These are phyloP conservation scores for Drosophila kepulauana DNA, from an alignment of 1,140 invertebrate species.

Conservation along the genomic window DNA sequence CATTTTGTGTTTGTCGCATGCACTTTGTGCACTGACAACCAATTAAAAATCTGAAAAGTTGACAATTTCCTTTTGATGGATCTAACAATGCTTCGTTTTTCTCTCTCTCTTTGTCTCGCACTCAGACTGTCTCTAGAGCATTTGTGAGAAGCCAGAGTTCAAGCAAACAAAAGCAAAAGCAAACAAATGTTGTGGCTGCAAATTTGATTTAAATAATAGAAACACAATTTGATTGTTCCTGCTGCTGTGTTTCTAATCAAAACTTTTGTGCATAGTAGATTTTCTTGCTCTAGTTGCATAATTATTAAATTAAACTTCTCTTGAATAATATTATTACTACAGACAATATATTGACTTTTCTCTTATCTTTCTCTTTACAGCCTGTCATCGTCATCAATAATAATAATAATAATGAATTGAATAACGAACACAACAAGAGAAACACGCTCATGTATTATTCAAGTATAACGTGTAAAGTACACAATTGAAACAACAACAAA, in stretches of 20 bases:
- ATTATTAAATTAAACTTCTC: too few species aligned
- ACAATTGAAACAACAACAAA: conserved; percentile 43
- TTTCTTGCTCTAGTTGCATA: not conserved
- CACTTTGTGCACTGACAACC: conserved; percentile 55
- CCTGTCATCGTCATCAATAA: not conserved
- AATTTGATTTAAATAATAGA: conserved; percentile 12
- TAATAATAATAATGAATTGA: conserved; percentile 28
- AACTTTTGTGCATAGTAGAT: not conserved
- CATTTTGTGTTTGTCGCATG: conserved; percentile 32
- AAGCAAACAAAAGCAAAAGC: not conserved
- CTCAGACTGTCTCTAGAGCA: not conserved
- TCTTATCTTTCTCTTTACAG: not conserved
- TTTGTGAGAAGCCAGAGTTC: not conserved
- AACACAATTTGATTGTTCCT: conserved; percentile 1
- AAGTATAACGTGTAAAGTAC: conserved; percentile 54
- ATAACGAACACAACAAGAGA: not conserved
- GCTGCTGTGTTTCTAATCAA: not conserved
- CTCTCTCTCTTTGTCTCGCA: not conserved
- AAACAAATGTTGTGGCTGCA: conserved; percentile 10
- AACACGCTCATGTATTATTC: conserved; percentile 37
- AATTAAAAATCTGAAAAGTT: conserved; percentile 69
- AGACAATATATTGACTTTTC: not conserved
- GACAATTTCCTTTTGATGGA: conserved; percentile 47
- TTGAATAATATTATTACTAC: not conserved
- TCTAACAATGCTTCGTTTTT: not conserved